Evolutionary conservation across 2,888 invertebrate species (phyloP), one percentile per base, ranked within the genome.

Genomic region (Masnerella sp.): DNA sequence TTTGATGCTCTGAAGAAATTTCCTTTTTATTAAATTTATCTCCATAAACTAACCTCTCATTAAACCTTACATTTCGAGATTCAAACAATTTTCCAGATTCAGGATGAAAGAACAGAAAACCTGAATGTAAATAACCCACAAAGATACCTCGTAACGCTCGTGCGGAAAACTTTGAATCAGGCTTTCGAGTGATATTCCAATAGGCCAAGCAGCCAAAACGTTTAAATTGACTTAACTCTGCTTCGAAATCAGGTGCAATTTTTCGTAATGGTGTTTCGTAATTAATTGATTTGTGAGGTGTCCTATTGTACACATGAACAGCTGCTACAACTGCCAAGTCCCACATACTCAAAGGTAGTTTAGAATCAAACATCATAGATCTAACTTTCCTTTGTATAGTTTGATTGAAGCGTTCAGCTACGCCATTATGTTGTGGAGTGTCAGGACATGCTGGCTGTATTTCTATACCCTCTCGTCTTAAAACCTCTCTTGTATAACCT

Each of bases 401-500:
- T 22, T 22, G 22, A n/a, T n/a, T n/a, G n/a, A n/a, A n/a, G n/a
- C n/a, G n/a, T n/a, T n/a, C n/a, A n/a, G n/a, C n/a, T n/a, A n/a
- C n/a, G n/a, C n/a, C n/a, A n/a, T n/a, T n/a, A n/a, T n/a, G n/a
- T n/a, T n/a, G n/a, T n/a, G n/a, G n/a, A n/a, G n/a, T n/a, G n/a
- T n/a, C n/a, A n/a, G n/a, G n/a, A n/a, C n/a, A n/a, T n/a, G n/a
- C n/a, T 2, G 30, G 5, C 54, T 70, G 14, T 71, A 42, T 18
- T 20, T 20, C 42, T 20, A 22, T 22, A 1, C 42, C 20, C 20
- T 20, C n/a, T 22, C 20, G 20, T 20, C 20, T 20, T 42, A 42
- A 42, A 2, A 42, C 36, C 2, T 14, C 15, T 14, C 15, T 36
- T 14, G 15, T 36, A 36, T 36, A 14, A 4, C 36, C 69, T n/a